phyloP scores from a whole-genome alignment of 2,797 vertebrate genomes.

The Anas flavirostris region DNA sequence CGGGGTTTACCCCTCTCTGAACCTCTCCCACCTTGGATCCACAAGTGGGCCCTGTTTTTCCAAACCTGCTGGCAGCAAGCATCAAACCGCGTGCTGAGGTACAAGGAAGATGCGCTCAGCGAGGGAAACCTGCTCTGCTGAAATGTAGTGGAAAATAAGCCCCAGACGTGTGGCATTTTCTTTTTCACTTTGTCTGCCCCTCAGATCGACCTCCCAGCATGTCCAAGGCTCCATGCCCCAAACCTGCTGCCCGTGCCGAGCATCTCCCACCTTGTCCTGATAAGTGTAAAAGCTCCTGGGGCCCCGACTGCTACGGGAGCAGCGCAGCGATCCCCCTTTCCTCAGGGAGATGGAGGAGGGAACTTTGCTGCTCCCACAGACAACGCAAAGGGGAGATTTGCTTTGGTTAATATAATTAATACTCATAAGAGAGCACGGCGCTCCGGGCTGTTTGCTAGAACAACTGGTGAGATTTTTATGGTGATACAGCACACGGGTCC shows the following conservation, averaged over 20 bases:
- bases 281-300: background rate
- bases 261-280: background rate
- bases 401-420: conserved; percentile 59
- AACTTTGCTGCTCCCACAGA: conserved; percentile 37
- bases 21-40: background rate
- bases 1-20: rapidly evolving
- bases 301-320: background rate
- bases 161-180: background rate
- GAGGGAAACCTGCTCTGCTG: background rate
- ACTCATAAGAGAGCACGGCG: conserved; percentile 17
- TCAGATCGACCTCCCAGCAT: background rate
- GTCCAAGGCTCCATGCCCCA: background rate
- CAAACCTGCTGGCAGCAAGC: background rate
- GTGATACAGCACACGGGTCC: background rate
- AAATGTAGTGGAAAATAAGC: background rate
- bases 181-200: background rate
- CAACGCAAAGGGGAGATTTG: conserved; percentile 24
- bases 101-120: rapidly evolving
- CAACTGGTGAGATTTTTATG: conserved; percentile 47
- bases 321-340: background rate
- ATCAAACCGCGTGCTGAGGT: rapidly evolving
- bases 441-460: conserved; percentile 33
- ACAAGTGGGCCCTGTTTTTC: background rate
- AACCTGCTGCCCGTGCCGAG: background rate
- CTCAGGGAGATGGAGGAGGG: conserved; percentile 17